Evolutionary conservation across 2,888 invertebrate genomes (phyloP).

Genomic region (Pristionchus entomophagus): DNA sequence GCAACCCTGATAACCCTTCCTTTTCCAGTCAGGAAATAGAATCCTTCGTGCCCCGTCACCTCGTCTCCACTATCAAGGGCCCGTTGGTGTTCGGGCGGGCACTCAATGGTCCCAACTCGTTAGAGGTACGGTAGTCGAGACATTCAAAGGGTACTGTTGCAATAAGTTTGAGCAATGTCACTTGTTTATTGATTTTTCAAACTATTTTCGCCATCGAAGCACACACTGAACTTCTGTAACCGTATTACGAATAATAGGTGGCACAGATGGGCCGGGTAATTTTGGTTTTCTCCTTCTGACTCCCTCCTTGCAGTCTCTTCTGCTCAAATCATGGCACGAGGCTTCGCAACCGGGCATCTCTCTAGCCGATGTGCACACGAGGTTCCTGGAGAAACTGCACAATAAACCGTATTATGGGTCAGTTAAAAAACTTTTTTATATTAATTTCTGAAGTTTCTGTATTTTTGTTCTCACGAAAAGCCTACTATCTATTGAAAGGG

Average conservation of each 20-base stretch:
- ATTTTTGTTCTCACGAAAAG: no score
- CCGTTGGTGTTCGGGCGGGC: conserved; percentile 45
- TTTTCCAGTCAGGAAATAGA: conserved; percentile 42
- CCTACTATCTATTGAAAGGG: no score
- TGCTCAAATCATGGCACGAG: conserved; percentile 23
- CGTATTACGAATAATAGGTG: no score
- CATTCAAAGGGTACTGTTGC: no score
- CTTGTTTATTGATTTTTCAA: background rate
- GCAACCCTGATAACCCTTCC: no score
- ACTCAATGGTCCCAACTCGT: background rate
- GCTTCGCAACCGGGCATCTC: background rate
- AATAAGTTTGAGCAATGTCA: background rate
- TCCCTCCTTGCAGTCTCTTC: background rate
- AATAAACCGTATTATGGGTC: conserved; percentile 41
- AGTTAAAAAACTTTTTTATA: no score
- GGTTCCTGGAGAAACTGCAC: conserved; percentile 35
- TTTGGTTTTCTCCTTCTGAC: no score
- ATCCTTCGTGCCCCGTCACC: conserved; percentile 26
- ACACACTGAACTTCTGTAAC: no score
- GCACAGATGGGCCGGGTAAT: no score
- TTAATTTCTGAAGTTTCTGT: no score
- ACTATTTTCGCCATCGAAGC: background rate
- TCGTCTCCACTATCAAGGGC: conserved; percentile 33
- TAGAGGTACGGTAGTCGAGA: conserved; percentile 39
- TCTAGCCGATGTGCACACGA: background rate